Conservation (phyloP, 2,888 invertebrate genomes). For the Pterostichus madidus region DNA sequence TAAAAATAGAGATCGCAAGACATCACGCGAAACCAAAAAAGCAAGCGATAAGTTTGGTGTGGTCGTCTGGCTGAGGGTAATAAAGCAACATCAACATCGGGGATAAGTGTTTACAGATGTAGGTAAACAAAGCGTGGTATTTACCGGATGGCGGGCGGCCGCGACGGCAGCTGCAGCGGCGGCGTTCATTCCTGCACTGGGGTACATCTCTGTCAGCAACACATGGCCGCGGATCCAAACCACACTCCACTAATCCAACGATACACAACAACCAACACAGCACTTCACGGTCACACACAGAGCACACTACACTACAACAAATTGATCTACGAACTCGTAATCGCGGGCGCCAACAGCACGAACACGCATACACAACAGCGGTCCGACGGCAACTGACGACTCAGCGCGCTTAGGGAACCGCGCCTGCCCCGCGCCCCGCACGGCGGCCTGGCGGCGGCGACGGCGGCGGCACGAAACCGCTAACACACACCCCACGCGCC, state of each 20-base stretch:
- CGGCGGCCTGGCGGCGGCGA: constrained; percentile 69
- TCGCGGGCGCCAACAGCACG: constrained; percentile 4
- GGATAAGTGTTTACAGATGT: constrained; percentile 33
- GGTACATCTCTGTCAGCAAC: constrained; percentile 85
- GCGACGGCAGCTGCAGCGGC: constrained; percentile 89
- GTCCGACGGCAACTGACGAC: constrained; percentile 74
- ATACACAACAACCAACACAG: constrained; percentile 3
- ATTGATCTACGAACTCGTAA: constrained; percentile 25
- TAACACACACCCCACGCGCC: constrained; percentile 76
- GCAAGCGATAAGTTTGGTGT: background rate
- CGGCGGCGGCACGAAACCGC: constrained; percentile 74
- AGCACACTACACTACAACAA: background rate
- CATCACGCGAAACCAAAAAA: background rate
- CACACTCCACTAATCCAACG: constrained; percentile 53
- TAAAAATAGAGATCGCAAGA: constrained; percentile 17
- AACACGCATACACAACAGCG: constrained; percentile 68
- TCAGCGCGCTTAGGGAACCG: constrained; percentile 55
- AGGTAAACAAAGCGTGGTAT: constrained; percentile 72
- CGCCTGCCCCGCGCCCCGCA: constrained; percentile 42
- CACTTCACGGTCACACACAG: constrained; percentile 20
- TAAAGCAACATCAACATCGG: constrained; percentile 34
- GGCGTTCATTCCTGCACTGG: constrained; percentile 92
- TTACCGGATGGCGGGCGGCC: constrained; percentile 93
- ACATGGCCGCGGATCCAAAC: constrained; percentile 57
- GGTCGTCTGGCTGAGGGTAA: constrained; percentile 1